Base-by-base conservation (phyloP, 2,888 invertebrate genomes). In the Cantharis lateralis region DNA sequence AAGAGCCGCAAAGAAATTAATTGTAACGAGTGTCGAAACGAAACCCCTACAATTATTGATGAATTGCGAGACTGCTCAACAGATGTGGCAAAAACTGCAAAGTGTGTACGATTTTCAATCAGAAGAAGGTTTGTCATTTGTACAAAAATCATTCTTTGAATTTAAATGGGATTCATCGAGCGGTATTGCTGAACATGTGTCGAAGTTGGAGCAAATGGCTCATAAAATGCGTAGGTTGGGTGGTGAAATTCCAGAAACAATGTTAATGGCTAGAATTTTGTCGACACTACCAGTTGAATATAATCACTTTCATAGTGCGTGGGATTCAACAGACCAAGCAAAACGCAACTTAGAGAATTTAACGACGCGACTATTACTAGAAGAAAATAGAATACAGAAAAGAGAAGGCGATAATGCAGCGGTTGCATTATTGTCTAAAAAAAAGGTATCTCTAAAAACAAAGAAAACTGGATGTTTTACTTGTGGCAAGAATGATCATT, bases 61-160 rank as follows among this genome's bases (percentile, higher is more conserved):
- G 72, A 72, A 15, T 28, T 74, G 77, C 1, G 71, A 76, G 10
- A 79, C 71, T 32, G 79, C 81, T 1, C n/a, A 18, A 2, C 80
- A 82, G 28, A 82, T 81, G 80, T 82, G 82, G 82, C 11, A 26
- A 11, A 83, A 83, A 70, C 68, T 82, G 10, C 71, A 79, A 28
- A 11, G 66, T 11, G 77, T 82, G 1, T 83, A 78, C 15, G 82
- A 83, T 10, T 70, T 79, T 74, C 82, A 80, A 32, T 80, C 77
- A 0, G 81, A 80, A 1, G 79, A 80, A 68, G 80, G 71, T 78
- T 32, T 82, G 32, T 68, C 63, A 0, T 10, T 81, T 10, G 61
- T 82, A 0, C 82, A 82, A 70, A 82, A 83, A 32, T 64, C 80
- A 24, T 83, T 82, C 62, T 83, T 82, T 18, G 79, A 82, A 5